phyloP scores from a whole-genome alignment of 30 jellyfish, hydroid and myxozoan genomes.

The Cassiopea andromeda region DNA sequence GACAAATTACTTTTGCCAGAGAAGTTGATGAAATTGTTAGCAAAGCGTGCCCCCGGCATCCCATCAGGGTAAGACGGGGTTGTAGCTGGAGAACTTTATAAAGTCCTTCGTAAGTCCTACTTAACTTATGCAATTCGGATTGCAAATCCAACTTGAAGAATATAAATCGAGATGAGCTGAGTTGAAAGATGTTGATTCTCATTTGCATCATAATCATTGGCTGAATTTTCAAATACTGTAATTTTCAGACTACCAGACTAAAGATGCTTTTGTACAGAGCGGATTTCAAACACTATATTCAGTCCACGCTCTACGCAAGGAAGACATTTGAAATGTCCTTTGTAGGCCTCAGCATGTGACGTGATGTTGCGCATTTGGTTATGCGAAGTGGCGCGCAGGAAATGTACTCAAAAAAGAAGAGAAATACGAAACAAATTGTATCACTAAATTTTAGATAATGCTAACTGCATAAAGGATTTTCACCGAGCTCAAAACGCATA shows the following conservation, averaged over 20 bases:
- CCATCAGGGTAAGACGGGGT: neutral
- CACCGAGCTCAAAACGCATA: too few relatives aligned
- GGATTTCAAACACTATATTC: neutral
- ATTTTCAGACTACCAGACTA: neutral
- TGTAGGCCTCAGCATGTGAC: too few relatives aligned
- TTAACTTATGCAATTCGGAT: neutral
- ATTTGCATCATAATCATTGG: neutral
- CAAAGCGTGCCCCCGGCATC: neutral
- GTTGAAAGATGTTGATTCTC: conserved; percentile 1
- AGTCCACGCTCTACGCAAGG: neutral
- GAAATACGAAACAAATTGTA: too few relatives aligned
- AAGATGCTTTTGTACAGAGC: neutral
- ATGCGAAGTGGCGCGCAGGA: too few relatives aligned
- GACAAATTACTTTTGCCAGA: neutral
- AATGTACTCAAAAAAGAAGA: too few relatives aligned
- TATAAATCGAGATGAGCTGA: neutral
- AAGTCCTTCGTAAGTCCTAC: neutral
- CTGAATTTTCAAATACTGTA: neutral
- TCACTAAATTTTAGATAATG: too few relatives aligned
- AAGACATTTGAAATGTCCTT: too few relatives aligned
- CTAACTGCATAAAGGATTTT: too few relatives aligned
- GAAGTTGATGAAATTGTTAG: neutral
- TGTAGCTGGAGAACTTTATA: neutral
- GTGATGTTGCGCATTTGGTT: too few relatives aligned
- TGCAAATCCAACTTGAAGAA: neutral